A percentile compares a stretch with the other conserved stretches of the same genome.
phyloP scores from a whole-genome alignment of 2,888 invertebrate genomes.

The Clitarchus hookeri region DNA sequence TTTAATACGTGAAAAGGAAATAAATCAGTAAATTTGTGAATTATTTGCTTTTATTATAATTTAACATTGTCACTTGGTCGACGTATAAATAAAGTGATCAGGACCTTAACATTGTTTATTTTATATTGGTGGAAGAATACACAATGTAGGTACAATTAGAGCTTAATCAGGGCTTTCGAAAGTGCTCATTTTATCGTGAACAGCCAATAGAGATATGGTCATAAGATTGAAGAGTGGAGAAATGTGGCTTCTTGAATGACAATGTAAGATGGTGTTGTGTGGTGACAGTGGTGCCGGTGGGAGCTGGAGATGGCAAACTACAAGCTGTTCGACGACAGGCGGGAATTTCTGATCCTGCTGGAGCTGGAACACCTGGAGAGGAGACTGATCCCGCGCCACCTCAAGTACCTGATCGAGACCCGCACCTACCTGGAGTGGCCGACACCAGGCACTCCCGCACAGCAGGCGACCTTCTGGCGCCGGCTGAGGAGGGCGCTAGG shows the following conservation, averaged over 20 bases:
- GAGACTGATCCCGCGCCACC: slow-evolving; percentile 46
- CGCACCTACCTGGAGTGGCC: slow-evolving; percentile 43
- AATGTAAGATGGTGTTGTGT: not conserved
- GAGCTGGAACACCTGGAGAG: slow-evolving; percentile 36
- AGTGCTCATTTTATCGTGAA: no score
- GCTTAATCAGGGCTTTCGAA: no score
- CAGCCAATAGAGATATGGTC: no score
- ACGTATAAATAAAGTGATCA: no score
- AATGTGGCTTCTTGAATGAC: not conserved
- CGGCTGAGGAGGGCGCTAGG: slow-evolving; percentile 27
- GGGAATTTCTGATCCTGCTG: slow-evolving; percentile 37
- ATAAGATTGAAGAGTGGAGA: no score
- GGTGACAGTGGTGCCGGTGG: slow-evolving; percentile 34
- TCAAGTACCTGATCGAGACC: slow-evolving; percentile 52
- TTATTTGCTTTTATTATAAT: not conserved
- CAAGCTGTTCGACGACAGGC: slow-evolving; percentile 34
- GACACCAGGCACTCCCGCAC: not conserved
- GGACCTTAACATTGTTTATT: no score
- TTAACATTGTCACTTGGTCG: not conserved
- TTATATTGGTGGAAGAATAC: no score
- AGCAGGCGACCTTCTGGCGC: slow-evolving; percentile 23
- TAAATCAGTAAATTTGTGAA: no score
- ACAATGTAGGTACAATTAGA: no score
- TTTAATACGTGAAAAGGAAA: no score
- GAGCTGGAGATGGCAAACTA: slow-evolving; percentile 39